Percentiles rank a stretch among this genome's conserved stretches.
These are phyloP conservation scores for Diloba caeruleocephala DNA, from an alignment of 2,888 invertebrate species.

Conservation along the genomic window DNA sequence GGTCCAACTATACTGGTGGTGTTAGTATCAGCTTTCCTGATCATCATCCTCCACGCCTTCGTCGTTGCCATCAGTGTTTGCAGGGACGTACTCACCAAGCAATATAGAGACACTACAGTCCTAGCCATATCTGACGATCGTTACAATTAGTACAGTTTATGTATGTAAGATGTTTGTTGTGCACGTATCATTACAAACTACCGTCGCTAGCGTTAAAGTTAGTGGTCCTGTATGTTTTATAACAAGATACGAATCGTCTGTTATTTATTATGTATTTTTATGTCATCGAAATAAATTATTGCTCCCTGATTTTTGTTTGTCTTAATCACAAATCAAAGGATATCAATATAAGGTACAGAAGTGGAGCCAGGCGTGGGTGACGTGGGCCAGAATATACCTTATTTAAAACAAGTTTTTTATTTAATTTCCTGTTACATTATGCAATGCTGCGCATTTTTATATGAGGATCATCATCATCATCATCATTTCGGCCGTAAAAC, in stretches of 20 bases:
- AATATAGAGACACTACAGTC: slow-evolving; percentile 55
- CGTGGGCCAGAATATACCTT: too few relatives aligned
- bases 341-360: too few relatives aligned
- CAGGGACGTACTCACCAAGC: slow-evolving; percentile 73
- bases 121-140: slow-evolving; percentile 59
- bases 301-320: neutral
- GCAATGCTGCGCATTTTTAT: too few relatives aligned
- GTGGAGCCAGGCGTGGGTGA: too few relatives aligned
- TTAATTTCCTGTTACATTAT: too few relatives aligned
- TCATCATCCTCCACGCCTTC: slow-evolving; percentile 90
- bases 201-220: slow-evolving; percentile 17
- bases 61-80: slow-evolving; percentile 87
- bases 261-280: slow-evolving; percentile 6
- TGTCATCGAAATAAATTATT: slow-evolving; percentile 12
- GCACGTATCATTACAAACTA: slow-evolving; percentile 13
- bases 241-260: slow-evolving; percentile 9
- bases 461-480: too few relatives aligned
- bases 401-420: too few relatives aligned
- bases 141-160: slow-evolving; percentile 32
- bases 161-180: slow-evolving; percentile 10
- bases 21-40: slow-evolving; percentile 88
- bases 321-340: neutral
- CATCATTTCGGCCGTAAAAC: too few relatives aligned
- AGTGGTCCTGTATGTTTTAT: slow-evolving; percentile 30
- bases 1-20: slow-evolving; percentile 88